These are phyloP conservation scores for Tragulus kanchil DNA, from an alignment of 2,113 vertebrate genomes.

Conservation along the genomic window DNA sequence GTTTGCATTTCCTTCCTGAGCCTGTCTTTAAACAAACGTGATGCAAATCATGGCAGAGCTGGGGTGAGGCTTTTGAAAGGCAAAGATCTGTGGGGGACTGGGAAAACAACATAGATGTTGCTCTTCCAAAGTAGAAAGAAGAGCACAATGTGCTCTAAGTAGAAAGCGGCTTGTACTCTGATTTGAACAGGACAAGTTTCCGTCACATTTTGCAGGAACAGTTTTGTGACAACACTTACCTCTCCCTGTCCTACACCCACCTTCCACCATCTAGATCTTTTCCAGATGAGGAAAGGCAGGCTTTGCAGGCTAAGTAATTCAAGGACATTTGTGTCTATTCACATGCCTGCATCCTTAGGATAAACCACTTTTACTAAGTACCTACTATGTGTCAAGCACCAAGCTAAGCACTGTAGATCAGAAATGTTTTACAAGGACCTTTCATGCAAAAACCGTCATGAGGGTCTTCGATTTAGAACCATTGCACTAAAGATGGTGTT, in stretches of 20 bases:
- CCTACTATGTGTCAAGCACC: neutral
- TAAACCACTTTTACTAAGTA: neutral
- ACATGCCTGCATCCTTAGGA: neutral
- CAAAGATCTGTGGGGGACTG: neutral
- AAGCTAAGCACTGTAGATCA: neutral
- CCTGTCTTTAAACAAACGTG: neutral
- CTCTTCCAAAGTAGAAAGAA: neutral
- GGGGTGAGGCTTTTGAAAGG: neutral
- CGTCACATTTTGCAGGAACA: neutral
- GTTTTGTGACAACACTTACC: neutral
- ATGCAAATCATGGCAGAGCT: neutral
- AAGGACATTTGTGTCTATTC: neutral
- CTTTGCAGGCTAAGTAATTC: neutral
- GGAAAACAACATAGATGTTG: neutral
- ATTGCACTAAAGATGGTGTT: neutral
- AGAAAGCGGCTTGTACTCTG: neutral
- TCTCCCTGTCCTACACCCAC: fast-evolving
- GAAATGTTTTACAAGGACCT: neutral
- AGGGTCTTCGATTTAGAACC: neutral
- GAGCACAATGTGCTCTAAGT: neutral
- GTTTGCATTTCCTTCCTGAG: slow-evolving; percentile 3
- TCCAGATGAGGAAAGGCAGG: neutral
- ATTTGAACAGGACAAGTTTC: neutral
- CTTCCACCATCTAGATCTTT: neutral
- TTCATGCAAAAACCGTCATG: slow-evolving; percentile 39